phyloP scores from a whole-genome alignment of 2,113 vertebrate species.

The Otus sunia region DNA sequence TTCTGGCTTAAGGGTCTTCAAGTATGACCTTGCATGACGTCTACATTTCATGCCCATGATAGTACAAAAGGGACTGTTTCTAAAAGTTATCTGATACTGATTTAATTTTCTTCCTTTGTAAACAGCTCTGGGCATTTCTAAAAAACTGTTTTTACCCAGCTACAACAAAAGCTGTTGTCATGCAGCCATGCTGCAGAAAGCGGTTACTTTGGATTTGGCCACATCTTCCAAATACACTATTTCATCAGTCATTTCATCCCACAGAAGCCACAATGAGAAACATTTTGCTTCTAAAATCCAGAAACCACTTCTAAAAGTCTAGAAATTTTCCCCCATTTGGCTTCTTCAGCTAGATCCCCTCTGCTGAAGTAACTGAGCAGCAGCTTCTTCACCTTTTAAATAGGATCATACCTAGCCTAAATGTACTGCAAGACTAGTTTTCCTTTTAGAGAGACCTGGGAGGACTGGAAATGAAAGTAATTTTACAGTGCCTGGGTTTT shows the following conservation, averaged over 20 bases:
- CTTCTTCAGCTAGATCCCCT: background rate
- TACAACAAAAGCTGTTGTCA: conserved; percentile 33
- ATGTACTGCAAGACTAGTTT: background rate
- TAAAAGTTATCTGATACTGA: background rate
- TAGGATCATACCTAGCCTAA: background rate
- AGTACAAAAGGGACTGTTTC: background rate
- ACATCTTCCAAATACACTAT: background rate
- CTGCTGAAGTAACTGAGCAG: background rate
- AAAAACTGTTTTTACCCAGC: background rate
- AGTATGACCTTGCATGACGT: background rate
- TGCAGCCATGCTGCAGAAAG: background rate
- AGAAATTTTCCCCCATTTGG: background rate
- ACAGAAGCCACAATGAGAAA: conserved; percentile 54
- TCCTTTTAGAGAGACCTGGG: background rate
- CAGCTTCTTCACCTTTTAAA: background rate
- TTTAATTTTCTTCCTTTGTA: conserved; percentile 29
- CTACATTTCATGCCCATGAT: background rate
- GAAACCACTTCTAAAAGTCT: conserved; percentile 6
- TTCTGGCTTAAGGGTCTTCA: background rate
- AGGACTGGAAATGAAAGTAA: background rate
- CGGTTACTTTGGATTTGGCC: conserved; percentile 26
- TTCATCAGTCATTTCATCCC: conserved; percentile 38
- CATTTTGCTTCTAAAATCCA: conserved; percentile 18
- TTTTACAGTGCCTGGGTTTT: background rate
- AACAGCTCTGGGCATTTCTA: conserved; percentile 1